phyloP scores from a whole-genome alignment of 2,113 vertebrate genomes.

The Lophotis ruficrista region DNA sequence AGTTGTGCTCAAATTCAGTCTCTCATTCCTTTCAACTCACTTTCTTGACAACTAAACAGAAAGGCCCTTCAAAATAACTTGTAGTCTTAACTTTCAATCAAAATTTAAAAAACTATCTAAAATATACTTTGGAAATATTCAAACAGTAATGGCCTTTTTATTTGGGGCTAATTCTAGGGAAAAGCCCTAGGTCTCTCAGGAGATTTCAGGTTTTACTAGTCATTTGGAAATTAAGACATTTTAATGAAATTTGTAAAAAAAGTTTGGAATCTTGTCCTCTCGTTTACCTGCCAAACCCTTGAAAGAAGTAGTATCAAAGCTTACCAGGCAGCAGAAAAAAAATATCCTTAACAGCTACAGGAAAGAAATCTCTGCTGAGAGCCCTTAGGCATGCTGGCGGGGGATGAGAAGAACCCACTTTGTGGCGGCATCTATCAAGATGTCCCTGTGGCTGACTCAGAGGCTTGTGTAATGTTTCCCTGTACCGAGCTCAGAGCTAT shows the following conservation, averaged over 20 bases:
- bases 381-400: background rate
- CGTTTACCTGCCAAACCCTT: conserved; percentile 4
- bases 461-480: background rate
- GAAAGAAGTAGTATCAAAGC: background rate
- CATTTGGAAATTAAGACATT: background rate
- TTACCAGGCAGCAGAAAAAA: background rate
- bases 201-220: background rate
- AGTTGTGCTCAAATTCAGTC: background rate
- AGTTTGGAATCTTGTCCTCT: background rate
- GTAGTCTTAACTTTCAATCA: background rate
- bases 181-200: background rate
- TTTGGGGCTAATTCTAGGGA: background rate
- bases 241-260: background rate
- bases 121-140: background rate
- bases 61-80: background rate
- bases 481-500: background rate
- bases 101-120: background rate
- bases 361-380: background rate
- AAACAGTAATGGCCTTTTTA: background rate
- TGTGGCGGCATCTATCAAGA: background rate
- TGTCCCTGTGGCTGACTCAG: background rate
- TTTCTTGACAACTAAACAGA: background rate
- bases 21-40: background rate
- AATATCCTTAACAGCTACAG: background rate
- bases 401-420: background rate